Evolutionary conservation across 1,140 invertebrate species (phyloP), one percentile per base, ranked within the genome.

Genomic region (Trichonephila clavata): DNA sequence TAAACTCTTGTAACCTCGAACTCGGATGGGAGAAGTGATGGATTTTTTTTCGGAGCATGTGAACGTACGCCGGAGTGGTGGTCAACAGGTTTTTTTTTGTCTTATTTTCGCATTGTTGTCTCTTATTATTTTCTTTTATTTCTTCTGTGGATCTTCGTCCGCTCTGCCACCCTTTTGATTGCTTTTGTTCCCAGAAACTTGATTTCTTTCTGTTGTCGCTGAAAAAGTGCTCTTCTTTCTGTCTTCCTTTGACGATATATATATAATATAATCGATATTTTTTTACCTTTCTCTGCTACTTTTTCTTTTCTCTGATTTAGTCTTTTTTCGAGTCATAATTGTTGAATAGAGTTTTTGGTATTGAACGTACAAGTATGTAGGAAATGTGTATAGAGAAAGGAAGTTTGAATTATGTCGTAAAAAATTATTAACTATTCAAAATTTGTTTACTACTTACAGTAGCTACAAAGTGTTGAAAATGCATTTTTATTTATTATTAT

Each of bases 61-160:
- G 60, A 63, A 59, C 27, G 77, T 83, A 50, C 77, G 60, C 61
- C 59, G 43, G 80, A 83, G 60, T 59, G 57, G 80, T 59, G 90
- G 60, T 91, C 90, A 91, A 91, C 90, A 83, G 80, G 80, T 91
- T 91, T 91, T 80, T 91, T 83, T 80, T 50, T 57, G 13, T 91
- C 68, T 83, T 91, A 83, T 91, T 91, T 91, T 65, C 20, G 32
- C 27, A 80, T 81, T 65, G 21, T 81, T 50, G n/a, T 20, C 32
- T 39, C 32, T 39, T 89, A 8, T 71, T 71, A 24, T 24, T 57
- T 39, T 63, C 13, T 27, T 81, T 81, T 87, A 43, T 21, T 59
- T 39, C 27, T 57, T 6, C 83, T 60, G 18, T 13, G 43, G 39
- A 43, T 83, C 80, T 32, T 24, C 43, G 32, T 71, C 50, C 39